Conservation (phyloP, 2,888 invertebrate genomes). For the Celastrina argiolus region DNA sequence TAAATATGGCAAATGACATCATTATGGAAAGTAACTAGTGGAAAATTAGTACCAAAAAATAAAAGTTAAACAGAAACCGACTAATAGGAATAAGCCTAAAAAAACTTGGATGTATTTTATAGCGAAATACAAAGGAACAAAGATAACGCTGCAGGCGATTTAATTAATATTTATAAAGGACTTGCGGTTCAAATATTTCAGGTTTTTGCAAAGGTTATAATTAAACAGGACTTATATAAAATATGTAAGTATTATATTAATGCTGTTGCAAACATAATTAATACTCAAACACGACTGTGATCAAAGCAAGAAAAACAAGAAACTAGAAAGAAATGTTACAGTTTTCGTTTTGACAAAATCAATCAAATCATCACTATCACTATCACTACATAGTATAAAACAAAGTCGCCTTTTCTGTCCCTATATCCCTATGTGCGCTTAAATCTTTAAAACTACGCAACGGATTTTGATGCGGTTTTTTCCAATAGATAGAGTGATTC, state of each 20-base stretch:
- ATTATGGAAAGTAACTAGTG: background rate
- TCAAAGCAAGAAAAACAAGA: too few species aligned
- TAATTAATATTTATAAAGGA: slow-evolving; percentile 19
- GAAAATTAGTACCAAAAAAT: background rate
- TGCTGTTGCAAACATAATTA: too few species aligned
- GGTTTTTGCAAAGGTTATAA: background rate
- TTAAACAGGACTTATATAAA: background rate
- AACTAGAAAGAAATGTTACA: background rate
- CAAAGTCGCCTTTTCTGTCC: too few species aligned
- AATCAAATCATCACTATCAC: too few species aligned
- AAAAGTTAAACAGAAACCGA: background rate
- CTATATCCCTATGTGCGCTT: too few species aligned
- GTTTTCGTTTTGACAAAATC: too few species aligned
- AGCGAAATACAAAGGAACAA: slow-evolving; percentile 5
- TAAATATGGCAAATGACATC: too few species aligned
- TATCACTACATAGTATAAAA: too few species aligned
- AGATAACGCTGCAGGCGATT: background rate
- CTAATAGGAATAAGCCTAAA: slow-evolving; percentile 5
- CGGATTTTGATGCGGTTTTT: too few species aligned
- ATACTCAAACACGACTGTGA: background rate
- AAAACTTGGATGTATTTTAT: background rate
- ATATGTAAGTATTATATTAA: too few species aligned
- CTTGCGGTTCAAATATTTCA: slow-evolving; percentile 5
- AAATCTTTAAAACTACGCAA: too few species aligned
- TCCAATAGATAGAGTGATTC: too few species aligned